A percentile compares a stretch with the other conserved stretches of the same genome.
phyloP scores from a whole-genome alignment of 1,140 invertebrate species.

The Antheraea mylitta region DNA sequence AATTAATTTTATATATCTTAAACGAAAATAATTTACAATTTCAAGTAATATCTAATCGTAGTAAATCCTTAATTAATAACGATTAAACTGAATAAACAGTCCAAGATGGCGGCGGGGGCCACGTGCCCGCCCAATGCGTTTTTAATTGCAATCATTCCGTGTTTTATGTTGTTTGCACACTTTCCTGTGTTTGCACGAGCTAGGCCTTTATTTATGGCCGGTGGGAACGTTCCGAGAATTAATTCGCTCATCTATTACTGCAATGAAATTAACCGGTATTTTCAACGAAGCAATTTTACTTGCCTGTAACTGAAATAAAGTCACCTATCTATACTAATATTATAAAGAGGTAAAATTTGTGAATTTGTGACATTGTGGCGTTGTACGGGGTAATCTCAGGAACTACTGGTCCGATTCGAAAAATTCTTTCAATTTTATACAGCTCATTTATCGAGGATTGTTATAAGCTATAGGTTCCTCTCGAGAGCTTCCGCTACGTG shows the following conservation, averaged over 20 bases:
- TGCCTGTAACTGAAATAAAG: neutral
- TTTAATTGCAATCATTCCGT: constrained; percentile 77
- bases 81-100: constrained; percentile 13
- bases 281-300: neutral
- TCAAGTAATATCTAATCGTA: neutral
- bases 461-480: too few relatives aligned
- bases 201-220: constrained; percentile 69
- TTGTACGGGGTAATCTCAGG: too few relatives aligned
- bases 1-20: too few relatives aligned
- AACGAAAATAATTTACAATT: neutral
- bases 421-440: too few relatives aligned
- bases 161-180: constrained; percentile 74
- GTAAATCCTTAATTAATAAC: constrained; percentile 11
- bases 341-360: too few relatives aligned
- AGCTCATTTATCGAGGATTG: too few relatives aligned
- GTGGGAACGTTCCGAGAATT: constrained; percentile 63
- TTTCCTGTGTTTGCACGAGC: constrained; percentile 58
- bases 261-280: constrained; percentile 6
- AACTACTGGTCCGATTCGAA: too few relatives aligned
- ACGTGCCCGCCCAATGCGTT: constrained; percentile 70
- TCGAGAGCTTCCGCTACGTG: too few relatives aligned
- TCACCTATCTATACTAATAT: neutral
- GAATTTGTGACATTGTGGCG: too few relatives aligned
- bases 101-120: constrained; percentile 59
- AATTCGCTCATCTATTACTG: constrained; percentile 30